These are phyloP conservation scores for Lepas anatifera DNA, from an alignment of 2,888 invertebrate genomes.

Conservation along the genomic window DNA sequence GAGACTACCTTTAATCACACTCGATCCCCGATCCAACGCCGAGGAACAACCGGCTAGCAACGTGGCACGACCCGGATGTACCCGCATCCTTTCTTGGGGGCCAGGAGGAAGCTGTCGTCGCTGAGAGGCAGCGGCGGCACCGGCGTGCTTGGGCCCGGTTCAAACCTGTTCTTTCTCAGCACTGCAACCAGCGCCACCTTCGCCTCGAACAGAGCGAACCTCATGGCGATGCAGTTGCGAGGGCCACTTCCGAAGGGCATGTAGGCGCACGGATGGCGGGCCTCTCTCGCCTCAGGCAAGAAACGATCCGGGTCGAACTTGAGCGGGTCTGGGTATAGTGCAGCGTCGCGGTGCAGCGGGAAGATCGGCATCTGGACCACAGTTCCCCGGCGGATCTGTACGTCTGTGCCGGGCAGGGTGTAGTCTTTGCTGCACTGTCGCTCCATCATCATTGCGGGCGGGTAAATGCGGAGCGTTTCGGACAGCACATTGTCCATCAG, in stretches of 20 bases:
- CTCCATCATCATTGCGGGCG: slow-evolving; percentile 43
- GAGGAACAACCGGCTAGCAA: too few species aligned
- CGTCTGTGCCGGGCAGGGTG: slow-evolving; percentile 19
- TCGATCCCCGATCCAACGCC: too few species aligned
- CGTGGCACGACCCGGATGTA: too few species aligned
- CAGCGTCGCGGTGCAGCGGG: slow-evolving; percentile 47
- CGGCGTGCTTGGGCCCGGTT: too few species aligned
- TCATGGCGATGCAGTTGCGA: slow-evolving; percentile 30
- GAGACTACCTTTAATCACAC: too few species aligned
- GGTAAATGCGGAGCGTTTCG: slow-evolving; percentile 48
- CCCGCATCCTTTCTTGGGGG: too few species aligned
- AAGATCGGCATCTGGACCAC: slow-evolving; percentile 40
- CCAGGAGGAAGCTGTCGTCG: too few species aligned
- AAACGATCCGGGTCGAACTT: slow-evolving; percentile 42
- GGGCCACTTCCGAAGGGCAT: slow-evolving; percentile 27
- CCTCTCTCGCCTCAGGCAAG: slow-evolving; percentile 25
- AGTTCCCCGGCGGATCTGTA: slow-evolving; percentile 28
- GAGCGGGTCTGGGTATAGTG: slow-evolving; percentile 47
- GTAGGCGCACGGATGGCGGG: slow-evolving; percentile 22
- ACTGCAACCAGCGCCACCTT: slow-evolving; percentile 39
- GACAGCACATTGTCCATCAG: slow-evolving; percentile 45
- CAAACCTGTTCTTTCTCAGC: too few species aligned
- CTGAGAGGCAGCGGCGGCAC: too few species aligned
- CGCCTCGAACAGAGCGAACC: slow-evolving; percentile 41
- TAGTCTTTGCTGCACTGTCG: slow-evolving; percentile 28